Conservation (phyloP, 2,888 invertebrate genomes). For the Hydrotaea diabolus region DNA sequence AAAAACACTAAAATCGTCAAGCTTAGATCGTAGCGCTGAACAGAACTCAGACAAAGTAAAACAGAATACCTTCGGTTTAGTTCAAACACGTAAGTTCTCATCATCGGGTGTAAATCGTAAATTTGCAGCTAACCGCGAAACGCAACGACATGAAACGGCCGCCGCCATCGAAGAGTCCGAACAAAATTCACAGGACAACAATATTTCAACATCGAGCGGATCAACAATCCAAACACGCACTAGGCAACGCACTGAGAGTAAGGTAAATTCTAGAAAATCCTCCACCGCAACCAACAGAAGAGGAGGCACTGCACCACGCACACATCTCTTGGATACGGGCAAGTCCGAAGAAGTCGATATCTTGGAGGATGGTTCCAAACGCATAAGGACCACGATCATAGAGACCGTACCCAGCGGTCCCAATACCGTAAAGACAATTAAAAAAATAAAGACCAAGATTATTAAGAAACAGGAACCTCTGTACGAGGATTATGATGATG, state of each 20-base stretch:
- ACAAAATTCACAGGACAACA: constrained; percentile 16
- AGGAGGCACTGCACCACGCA: constrained; percentile 6
- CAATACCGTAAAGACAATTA: constrained; percentile 71
- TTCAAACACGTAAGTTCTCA: constrained; percentile 1
- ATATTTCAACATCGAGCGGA: constrained; percentile 3
- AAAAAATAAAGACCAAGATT: constrained; percentile 72
- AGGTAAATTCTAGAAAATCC: not conserved
- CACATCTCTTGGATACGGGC: constrained; percentile 4
- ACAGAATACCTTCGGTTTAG: not conserved
- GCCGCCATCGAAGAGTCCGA: not conserved
- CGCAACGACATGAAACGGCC: not conserved
- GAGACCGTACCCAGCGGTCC: constrained; percentile 69
- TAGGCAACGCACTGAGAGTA: not conserved
- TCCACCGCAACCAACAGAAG: not conserved
- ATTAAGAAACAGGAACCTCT: constrained; percentile 71
- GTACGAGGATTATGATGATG: constrained; percentile 72
- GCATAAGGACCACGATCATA: constrained; percentile 67
- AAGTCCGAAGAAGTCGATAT: constrained; percentile 54
- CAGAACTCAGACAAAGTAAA: not conserved
- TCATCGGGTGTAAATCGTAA: constrained; percentile 15
- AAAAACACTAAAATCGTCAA: not conserved
- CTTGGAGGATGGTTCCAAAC: constrained; percentile 49
- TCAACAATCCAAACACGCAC: constrained; percentile 6
- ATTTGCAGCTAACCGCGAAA: not conserved
- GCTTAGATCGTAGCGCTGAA: not conserved